Evolutionary conservation across 2,113 vertebrate genomes (phyloP).

Genomic region (Gallinago jamesoni): DNA sequence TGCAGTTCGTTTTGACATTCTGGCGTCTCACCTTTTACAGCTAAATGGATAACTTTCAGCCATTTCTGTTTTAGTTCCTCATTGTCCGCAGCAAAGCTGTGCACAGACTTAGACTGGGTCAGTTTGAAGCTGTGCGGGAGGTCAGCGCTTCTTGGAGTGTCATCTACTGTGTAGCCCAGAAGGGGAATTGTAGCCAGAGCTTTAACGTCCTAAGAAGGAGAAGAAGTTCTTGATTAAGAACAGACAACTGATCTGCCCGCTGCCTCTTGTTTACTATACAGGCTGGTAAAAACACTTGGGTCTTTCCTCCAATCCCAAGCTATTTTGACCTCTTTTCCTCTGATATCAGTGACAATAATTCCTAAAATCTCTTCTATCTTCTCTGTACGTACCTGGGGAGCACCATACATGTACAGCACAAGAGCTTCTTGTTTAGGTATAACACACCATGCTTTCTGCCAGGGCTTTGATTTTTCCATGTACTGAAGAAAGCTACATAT

Average conservation of each 20-base stretch:
- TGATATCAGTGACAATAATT: neutral
- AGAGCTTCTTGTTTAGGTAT: constrained; percentile 94
- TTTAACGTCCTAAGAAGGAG: constrained; percentile 86
- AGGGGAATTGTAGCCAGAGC: constrained; percentile 94
- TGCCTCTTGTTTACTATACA: neutral
- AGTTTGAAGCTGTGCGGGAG: constrained; percentile 88
- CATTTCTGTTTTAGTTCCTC: constrained; percentile 96
- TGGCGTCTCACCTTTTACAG: constrained; percentile 86
- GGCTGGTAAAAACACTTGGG: neutral
- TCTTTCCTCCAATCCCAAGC: neutral
- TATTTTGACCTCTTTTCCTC: neutral
- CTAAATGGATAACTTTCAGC: constrained; percentile 89
- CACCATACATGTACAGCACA: constrained; percentile 95
- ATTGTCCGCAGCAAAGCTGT: constrained; percentile 90
- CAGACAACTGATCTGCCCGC: neutral
- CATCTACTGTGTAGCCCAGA: constrained; percentile 91
- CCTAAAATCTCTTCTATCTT: neutral
- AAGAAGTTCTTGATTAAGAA: neutral
- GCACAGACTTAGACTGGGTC: constrained; percentile 92
- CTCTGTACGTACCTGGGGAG: constrained; percentile 86
- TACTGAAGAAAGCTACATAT: constrained; percentile 96
- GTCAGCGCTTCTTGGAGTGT: constrained; percentile 80
- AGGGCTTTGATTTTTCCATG: constrained; percentile 92
- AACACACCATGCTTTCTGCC: constrained; percentile 97
- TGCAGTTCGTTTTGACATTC: constrained; percentile 66